Evolutionary conservation across 2,888 invertebrate genomes (phyloP).

Genomic region (Cordilura impudica): DNA sequence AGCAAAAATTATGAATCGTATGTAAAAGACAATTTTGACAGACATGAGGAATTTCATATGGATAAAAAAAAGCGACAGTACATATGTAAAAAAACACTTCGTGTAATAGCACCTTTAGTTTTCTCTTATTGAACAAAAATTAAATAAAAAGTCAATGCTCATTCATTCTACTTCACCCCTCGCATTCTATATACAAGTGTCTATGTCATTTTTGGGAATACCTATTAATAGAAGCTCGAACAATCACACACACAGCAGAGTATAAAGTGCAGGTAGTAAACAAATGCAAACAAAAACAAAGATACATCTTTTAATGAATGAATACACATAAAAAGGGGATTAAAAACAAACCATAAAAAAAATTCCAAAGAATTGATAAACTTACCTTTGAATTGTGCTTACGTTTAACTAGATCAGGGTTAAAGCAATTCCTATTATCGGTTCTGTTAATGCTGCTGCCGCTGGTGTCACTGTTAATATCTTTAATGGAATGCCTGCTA

Average conservation of each 20-base stretch:
- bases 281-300: conserved; percentile 1
- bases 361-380: conserved; percentile 15
- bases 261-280: conserved; percentile 27
- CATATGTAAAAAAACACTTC: too few relatives aligned
- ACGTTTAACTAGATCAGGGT: conserved; percentile 37
- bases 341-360: background rate
- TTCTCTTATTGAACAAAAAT: background rate
- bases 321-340: conserved; percentile 24
- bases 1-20: too few relatives aligned
- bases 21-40: too few relatives aligned
- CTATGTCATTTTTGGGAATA: conserved; percentile 3
- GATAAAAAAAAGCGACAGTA: too few relatives aligned
- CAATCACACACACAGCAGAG: background rate
- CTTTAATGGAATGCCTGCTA: conserved; percentile 38
- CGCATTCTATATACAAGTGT: conserved; percentile 10
- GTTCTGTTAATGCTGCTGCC: background rate
- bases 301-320: conserved; percentile 11
- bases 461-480: conserved; percentile 9
- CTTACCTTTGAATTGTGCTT: conserved; percentile 57
- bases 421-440: conserved; percentile 38
- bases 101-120: too few relatives aligned
- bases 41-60: too few relatives aligned
- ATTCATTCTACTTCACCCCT: background rate
- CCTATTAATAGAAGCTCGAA: conserved; percentile 15
- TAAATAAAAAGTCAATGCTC: background rate